Base-by-base conservation (phyloP, 2,888 invertebrate species). In the Griposia aprilina region DNA sequence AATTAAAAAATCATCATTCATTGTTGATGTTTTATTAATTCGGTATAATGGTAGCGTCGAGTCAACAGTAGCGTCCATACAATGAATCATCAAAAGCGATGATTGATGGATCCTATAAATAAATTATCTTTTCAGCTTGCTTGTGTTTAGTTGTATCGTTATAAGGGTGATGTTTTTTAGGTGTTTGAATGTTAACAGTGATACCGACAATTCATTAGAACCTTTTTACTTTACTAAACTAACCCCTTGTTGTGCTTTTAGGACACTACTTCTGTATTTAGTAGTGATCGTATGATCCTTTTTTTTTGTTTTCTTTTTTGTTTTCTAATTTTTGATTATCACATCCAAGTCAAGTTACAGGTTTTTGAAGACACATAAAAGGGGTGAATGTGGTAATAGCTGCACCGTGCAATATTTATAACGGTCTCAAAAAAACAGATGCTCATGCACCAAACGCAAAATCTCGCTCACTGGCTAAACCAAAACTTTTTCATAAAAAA, bases 21-120 rank as follows among this genome's bases (percentile, higher is more conserved):
- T 78, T 74, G 82, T 82, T 85, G 88, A 87, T 90, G 82, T 90
- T 89, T 85, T 88, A 89, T 88, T 90, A 90, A 88, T 88, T 88
- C 65, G 81, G 79, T 85, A 89, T 85, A 89, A 89, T 85, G 82
- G 87, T 89, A 85, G 70, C 87, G 87, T 82, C 84, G 87, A 86
- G 86, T 89, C 88, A 87, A 87, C 86, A 84, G 80, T 85, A 78
- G 73, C 85, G 86, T 75, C 78, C 86, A 83, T 79, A 84, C 86
- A 84, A 87, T 90, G 90, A 91, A 90, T 90, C 91, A 87, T 89
- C 88, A 87, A 81, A 89, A 88, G 74, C 78, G 23, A 81, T 91
- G 91, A 90, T 91, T 90, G 91, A 87, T 91, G 87, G 81, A 73
- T 88, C 83, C 89, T 84, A 82, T 89, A 88, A 88, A 90, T 89